These are phyloP conservation scores for Peromyscus nudipes DNA, from an alignment of 2,797 vertebrate genomes.

Conservation along the genomic window DNA sequence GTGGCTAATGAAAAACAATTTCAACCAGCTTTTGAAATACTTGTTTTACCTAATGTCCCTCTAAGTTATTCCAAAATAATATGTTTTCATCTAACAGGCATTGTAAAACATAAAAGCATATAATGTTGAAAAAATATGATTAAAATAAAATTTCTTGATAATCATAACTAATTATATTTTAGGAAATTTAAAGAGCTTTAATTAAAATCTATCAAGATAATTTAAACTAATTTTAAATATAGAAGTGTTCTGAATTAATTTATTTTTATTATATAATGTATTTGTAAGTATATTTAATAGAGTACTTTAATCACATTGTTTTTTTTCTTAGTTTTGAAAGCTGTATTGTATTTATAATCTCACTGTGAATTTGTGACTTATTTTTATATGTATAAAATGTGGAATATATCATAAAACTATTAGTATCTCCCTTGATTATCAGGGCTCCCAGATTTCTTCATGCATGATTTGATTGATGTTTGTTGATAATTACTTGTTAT, in stretches of 20 bases:
- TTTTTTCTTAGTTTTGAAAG: background rate
- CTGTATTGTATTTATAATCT: background rate
- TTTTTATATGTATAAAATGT: background rate
- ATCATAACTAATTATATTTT: background rate
- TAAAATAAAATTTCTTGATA: background rate
- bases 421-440: fast-evolving
- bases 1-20: background rate
- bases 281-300: background rate
- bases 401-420: background rate
- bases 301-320: background rate
- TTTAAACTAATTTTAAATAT: background rate
- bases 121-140: background rate
- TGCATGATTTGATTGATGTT: background rate
- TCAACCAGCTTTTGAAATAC: background rate
- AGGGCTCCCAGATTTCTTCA: background rate
- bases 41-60: background rate
- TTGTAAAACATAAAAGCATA: background rate
- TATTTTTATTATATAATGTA: background rate
- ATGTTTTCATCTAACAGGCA: background rate
- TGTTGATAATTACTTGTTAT: background rate
- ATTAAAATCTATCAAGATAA: background rate
- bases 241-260: background rate
- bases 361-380: background rate
- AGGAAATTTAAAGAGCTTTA: background rate
- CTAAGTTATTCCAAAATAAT: background rate